Evolutionary conservation across 37 sponge, comb jelly and placozoan genomes (phyloP), one percentile per base, ranked within the genome.

Genomic region (Lycopodina hypogea): DNA sequence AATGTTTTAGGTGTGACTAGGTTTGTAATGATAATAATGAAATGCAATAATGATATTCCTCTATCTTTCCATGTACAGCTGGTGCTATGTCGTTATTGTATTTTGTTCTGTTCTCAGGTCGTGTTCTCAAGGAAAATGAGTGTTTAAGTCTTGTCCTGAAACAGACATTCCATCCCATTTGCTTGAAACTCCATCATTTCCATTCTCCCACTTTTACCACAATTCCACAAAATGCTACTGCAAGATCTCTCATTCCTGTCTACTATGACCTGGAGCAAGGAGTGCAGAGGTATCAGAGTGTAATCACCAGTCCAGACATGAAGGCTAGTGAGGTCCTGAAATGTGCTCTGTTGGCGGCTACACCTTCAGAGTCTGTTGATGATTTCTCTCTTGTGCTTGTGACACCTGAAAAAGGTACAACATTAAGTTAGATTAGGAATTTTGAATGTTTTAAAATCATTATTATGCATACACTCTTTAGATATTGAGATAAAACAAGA

Each of bases 181-280:
- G 48, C 48, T 45, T 45, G 48, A 45, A 45, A 9, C 48, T 45
- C 48, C 48, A 45, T 45, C 48, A 4, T 45, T 45, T 45, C 48
- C 48, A 45, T 45, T 4, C 48, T 9, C 8, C 48, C 48, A 45
- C 48, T 9, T 12, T 9, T 45, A 45, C 48, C 48, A 12, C 48
- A 45, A 45, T 9, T 9, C 9, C 48, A 45, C 48, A 45, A 45
- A 45, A 45, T 4, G 9, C 48, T 12, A 9, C 48, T 9, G 9
- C 48, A 45, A 81, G 72, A 58, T 81, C 81, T 11, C 72, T 90
- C 30, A n/a, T 90, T 17, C 80, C 81, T 9, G 85, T 90, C 57
- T 76, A 80, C 52, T 55, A 84, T n/a, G 2, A 62, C 41, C 42
- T 80, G 33, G 51, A 51, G 30, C 69, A 69, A 12, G 73, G 71